Base-by-base conservation (phyloP, 2,888 invertebrate genomes). In the Calephelis perditalis region DNA sequence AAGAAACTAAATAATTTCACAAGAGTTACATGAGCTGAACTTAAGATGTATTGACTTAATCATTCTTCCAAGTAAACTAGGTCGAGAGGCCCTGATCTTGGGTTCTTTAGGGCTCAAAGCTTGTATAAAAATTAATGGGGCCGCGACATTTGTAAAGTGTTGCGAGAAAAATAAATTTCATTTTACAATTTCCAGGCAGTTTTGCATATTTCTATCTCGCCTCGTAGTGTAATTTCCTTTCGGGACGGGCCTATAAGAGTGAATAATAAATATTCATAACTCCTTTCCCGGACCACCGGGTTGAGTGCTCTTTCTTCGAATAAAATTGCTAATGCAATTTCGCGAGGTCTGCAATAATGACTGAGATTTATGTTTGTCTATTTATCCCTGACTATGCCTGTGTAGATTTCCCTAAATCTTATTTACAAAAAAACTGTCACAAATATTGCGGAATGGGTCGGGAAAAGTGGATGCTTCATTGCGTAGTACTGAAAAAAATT, bases 261-360 rank as follows among this genome's bases (percentile, higher is more conserved):
- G 68, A 67, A 69, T 67, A 69, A 71, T 71, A 67, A 71, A 71
- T 71, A 71, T 71, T 71, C 68, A 71, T 70, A 68, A 65, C 69
- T 67, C 67, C 67, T 70, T 68, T 67, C 67, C 67, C 70, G 64
- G 67, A 58, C 61, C 61, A 59, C 58, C 43, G 65, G 64, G 65
- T 60, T 59, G 65, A 69, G 68, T 63, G 67, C 59, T 62, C 65
- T 65, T 64, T 66, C 67, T 65, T 64, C 63, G 61, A 63, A 69
- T 66, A 66, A 69, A 69, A 69, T 69, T 71, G 68, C 64, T 69
- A 70, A 70, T 69, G 66, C 63, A 65, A 67, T 68, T 65, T 68
- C 55, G 60, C 59, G 57, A 64, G 64, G 55, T 36, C 54, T 59
- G 44, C 55, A 57, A 45, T 57, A 55, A 37, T 45, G 54, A 35